These are phyloP conservation scores for Aphelinus certus DNA, from an alignment of 1,140 invertebrate genomes.

Conservation along the genomic window DNA sequence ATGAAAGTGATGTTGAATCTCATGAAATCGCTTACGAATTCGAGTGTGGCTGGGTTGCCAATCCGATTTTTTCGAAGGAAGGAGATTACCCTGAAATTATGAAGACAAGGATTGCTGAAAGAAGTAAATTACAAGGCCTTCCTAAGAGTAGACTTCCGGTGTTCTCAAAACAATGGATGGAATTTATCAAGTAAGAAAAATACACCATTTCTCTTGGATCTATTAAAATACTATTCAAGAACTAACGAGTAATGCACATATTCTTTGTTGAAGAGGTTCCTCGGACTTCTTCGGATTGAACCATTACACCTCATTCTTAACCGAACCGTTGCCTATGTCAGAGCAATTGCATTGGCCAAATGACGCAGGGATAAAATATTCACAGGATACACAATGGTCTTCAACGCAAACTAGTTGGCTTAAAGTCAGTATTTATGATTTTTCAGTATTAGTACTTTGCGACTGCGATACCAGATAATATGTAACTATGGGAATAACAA, in stretches of 20 bases:
- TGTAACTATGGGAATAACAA: too few species aligned
- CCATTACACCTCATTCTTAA: constrained; percentile 60
- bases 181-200: constrained; percentile 51
- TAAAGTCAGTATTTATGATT: constrained; percentile 49
- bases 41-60: constrained; percentile 70
- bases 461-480: too few species aligned
- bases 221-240: constrained; percentile 1
- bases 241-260: constrained; percentile 2
- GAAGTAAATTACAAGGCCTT: constrained; percentile 67
- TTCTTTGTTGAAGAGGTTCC: constrained; percentile 57
- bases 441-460: too few species aligned
- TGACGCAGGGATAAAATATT: too few species aligned
- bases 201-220: too few species aligned
- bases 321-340: too few species aligned
- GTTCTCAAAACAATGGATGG: constrained; percentile 64
- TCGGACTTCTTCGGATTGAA: constrained; percentile 72
- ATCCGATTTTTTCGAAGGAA: constrained; percentile 69
- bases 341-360: too few species aligned
- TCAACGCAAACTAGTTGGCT: constrained; percentile 46
- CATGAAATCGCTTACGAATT: constrained; percentile 54
- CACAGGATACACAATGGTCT: too few species aligned
- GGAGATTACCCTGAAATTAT: constrained; percentile 73
- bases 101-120: constrained; percentile 64
- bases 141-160: constrained; percentile 65
- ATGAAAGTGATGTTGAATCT: constrained; percentile 36